phyloP scores from a whole-genome alignment of 2,113 vertebrate species.

The Eclectus roratus region DNA sequence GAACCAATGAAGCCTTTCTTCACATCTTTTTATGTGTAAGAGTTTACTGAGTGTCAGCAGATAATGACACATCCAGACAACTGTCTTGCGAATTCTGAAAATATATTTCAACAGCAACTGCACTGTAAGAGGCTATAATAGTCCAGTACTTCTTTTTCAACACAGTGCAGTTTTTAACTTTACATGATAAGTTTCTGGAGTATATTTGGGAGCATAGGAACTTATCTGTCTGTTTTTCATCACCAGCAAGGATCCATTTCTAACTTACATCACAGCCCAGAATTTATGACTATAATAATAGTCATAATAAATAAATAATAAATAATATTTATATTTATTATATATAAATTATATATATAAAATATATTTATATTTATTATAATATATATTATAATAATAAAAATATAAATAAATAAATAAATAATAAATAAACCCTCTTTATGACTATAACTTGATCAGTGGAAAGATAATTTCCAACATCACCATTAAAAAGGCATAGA shows the following conservation, averaged over 20 bases:
- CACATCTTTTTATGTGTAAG: neutral
- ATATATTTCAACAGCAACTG: neutral
- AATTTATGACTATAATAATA: no score
- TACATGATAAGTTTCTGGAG: neutral
- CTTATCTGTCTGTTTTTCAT: neutral
- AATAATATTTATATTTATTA: no score
- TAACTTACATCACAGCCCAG: neutral
- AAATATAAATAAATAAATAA: no score
- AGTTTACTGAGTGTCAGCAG: constrained; percentile 33
- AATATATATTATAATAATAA: no score
- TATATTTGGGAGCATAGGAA: neutral
- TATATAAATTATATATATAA: no score
- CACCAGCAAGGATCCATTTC: neutral
- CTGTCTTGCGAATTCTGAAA: constrained; percentile 10
- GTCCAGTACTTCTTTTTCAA: neutral
- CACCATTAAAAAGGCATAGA: neutral
- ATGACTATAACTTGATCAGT: neutral
- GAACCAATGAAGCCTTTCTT: constrained; percentile 23
- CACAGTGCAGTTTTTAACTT: neutral
- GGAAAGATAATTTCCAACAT: neutral
- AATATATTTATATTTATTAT: no score
- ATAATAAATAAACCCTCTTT: no score
- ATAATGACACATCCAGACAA: constrained; percentile 39
- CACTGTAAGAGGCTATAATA: neutral
- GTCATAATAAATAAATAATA: no score